Evolutionary conservation across 2,888 invertebrate genomes (phyloP).

Genomic region (Hyalella azteca): DNA sequence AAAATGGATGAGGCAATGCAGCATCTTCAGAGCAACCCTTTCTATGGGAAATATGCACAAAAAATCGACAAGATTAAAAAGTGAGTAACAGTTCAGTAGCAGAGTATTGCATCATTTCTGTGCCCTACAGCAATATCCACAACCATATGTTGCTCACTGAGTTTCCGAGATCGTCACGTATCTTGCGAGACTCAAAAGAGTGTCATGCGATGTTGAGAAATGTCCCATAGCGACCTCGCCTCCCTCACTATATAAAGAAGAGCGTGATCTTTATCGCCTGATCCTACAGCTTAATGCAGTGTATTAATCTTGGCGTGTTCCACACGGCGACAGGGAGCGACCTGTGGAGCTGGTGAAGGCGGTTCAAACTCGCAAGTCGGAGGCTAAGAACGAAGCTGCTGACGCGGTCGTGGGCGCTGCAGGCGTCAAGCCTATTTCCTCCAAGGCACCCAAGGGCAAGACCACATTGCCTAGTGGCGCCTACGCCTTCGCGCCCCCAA

Average conservation of each 20-base stretch:
- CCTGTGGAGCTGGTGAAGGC: background rate
- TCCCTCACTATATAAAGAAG: no score
- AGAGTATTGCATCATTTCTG: no score
- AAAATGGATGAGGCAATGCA: slow-evolving; percentile 27
- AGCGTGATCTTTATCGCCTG: no score
- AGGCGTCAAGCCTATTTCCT: background rate
- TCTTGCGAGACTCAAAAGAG: no score
- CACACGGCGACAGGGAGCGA: background rate
- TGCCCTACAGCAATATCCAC: no score
- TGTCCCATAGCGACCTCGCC: no score
- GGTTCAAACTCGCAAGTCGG: background rate
- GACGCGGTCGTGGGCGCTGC: background rate
- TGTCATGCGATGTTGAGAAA: no score
- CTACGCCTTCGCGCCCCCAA: background rate
- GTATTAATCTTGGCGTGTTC: no score
- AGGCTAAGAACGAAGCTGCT: background rate
- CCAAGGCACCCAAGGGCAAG: background rate
- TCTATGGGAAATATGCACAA: slow-evolving; percentile 22
- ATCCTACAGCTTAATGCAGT: no score
- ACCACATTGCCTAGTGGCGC: background rate
- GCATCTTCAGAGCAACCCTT: slow-evolving; percentile 28
- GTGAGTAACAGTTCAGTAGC: no score
- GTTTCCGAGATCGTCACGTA: no score
- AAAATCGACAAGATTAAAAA: slow-evolving; percentile 33
- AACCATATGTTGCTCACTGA: no score